Evolutionary conservation across 2,888 invertebrate genomes (phyloP).

Genomic region (Hyppa rectilinea): DNA sequence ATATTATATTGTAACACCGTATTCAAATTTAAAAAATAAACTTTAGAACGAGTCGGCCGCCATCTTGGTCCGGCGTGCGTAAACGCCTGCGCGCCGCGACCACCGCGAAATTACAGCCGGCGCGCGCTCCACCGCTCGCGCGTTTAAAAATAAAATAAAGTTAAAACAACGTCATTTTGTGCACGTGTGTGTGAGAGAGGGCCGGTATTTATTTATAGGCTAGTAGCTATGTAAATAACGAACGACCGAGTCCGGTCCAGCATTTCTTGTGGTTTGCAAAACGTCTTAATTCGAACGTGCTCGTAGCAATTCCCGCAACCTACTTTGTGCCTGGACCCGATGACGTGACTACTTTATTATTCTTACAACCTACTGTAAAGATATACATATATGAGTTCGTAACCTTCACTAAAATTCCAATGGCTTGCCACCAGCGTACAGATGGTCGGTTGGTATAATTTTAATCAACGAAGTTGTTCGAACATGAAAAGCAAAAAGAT

Average conservation of each 20-base stretch:
- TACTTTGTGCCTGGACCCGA: conserved; percentile 69
- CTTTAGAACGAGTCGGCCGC: conserved; percentile 81
- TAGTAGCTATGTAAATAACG: conserved; percentile 90
- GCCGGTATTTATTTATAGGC: conserved; percentile 90
- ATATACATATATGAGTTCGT: conserved; percentile 51
- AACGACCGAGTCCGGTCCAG: conserved; percentile 81
- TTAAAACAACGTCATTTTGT: conserved; percentile 90
- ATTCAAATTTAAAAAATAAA: conserved; percentile 76
- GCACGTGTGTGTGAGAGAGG: conserved; percentile 88
- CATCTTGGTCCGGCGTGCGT: conserved; percentile 88
- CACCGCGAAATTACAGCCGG: conserved; percentile 90
- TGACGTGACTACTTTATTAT: conserved; percentile 64
- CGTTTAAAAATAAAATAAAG: conserved; percentile 91
- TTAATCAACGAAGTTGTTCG: conserved; percentile 53
- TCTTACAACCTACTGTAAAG: conserved; percentile 53
- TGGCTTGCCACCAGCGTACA: conserved; percentile 33
- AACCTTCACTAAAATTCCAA: conserved; percentile 58
- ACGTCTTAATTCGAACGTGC: conserved; percentile 86
- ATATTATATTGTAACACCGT: conserved; percentile 72
- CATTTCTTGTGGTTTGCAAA: conserved; percentile 87
- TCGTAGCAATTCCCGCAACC: conserved; percentile 72
- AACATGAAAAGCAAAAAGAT: conserved; percentile 48
- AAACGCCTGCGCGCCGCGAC: conserved; percentile 89
- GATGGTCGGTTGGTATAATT: conserved; percentile 33
- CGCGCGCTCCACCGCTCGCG: conserved; percentile 84